These are phyloP conservation scores for Ptychoptera albimana DNA, from an alignment of 2,888 invertebrate species.

Conservation along the genomic window DNA sequence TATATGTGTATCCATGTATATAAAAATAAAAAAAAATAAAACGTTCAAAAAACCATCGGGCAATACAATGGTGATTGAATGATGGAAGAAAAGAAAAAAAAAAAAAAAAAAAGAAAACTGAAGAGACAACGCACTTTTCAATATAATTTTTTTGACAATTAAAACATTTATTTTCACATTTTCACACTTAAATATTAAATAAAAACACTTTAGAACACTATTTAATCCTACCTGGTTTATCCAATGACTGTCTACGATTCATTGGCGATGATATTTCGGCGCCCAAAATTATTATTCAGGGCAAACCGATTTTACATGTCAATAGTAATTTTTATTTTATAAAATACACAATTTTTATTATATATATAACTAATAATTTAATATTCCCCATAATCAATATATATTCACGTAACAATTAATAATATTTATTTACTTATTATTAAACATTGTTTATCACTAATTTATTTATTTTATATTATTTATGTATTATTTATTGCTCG, in stretches of 20 bases:
- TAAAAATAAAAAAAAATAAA: background rate
- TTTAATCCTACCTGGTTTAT: slow-evolving; percentile 20
- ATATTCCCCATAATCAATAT: too few species aligned
- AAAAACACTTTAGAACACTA: too few species aligned
- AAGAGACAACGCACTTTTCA: slow-evolving; percentile 3
- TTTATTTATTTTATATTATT: slow-evolving; percentile 10
- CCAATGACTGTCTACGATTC: slow-evolving; percentile 25
- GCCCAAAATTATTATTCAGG: slow-evolving; percentile 9
- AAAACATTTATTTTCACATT: background rate
- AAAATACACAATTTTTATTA: too few species aligned
- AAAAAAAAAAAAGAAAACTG: background rate
- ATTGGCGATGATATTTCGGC: slow-evolving; percentile 18
- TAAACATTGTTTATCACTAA: slow-evolving; percentile 12
- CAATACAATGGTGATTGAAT: background rate
- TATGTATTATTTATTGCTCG: slow-evolving; percentile 12
- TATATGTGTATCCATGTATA: too few species aligned
- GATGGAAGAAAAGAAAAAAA: background rate
- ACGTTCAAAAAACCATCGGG: background rate
- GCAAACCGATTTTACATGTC: slow-evolving; percentile 7
- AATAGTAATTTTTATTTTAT: too few species aligned
- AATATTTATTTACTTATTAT: slow-evolving; percentile 7
- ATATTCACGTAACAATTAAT: background rate
- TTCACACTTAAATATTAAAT: background rate
- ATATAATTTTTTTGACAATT: background rate
- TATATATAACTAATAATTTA: too few species aligned